Base-by-base conservation (phyloP, 2,888 invertebrate genomes). In the Netelia virgata region DNA sequence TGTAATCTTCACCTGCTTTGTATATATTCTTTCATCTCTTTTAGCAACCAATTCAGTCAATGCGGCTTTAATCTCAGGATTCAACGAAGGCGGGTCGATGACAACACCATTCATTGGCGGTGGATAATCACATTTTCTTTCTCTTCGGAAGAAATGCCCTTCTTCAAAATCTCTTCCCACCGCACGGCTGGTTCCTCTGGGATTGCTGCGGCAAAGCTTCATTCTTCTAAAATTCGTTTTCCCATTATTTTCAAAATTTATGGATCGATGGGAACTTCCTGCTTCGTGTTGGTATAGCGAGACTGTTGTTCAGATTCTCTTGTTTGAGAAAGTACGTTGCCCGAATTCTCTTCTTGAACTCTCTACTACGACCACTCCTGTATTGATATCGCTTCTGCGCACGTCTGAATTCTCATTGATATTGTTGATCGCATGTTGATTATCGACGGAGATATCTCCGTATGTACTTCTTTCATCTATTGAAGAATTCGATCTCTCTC, bases 141-240 rank as follows among this genome's bases (percentile, higher is more conserved):
- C 8, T 82, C 74, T 3, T 82, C 78, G 50, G 41, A 20, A 3
- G 78, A 66, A 6, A 82, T 77, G 3, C 86, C 79, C 20, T 76
- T 59, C 36, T 86, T 75, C 47, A 84, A 43, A 43, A 84, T 82
- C 18, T 69, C 82, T 18, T 68, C 59, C 70, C 77, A 73, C 10
- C 84, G 23, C 8, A 73, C 0, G 3, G 61, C 68, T 1, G 77
- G 23, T 16, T 78, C 74, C 0, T 66, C 69, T 10, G 74, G 66
- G 14, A 77, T 76, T 5, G 59, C n/a, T 23, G 76, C 68, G 14
- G 55, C 82, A 10, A 63, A 36, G 14, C 28, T 41, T 1, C 63
- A 14, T 14, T 69, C 50, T 6, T 23, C 20, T 14, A 28, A 10
- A 20, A 50, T n/a, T 14, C 50, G 14, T 36, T 69, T 69, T 6